Base-by-base conservation (phyloP, 2,113 vertebrate genomes). In the Paratilapia polleni region DNA sequence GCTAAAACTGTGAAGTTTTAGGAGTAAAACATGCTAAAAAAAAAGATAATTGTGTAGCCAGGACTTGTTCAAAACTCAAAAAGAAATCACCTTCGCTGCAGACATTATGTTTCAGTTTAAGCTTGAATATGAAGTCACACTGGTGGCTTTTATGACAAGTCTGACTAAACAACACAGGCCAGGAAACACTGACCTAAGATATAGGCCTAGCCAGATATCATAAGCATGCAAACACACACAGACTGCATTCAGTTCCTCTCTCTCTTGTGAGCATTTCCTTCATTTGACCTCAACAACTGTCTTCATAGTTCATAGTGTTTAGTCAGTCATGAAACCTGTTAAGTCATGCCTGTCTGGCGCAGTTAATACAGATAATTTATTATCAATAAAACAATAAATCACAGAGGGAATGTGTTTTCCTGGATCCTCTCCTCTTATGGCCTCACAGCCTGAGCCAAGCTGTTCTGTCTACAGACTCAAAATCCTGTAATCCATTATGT, bases 291-390 rank as follows among this genome's bases (percentile, higher is more conserved):
- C 57, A 84, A 26, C 73, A 63, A 56, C 57, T 80, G 75, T 83
- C 77, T 89, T 81, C 60, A 78, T 74, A 85, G 83, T 90, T 87
- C 64, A 81, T 78, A 75, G 70, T 80, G 89, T 90, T 92, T 82
- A 92, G 86, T 87, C 91, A 91, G 84, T 91, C 58, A 78, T 90
- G 66, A 90, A 93, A 92, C 89, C 85, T 90, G 58, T 93, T 91
- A 91, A 91, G 84, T 92, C 80, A 87, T 80, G 87, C 93, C 90
- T 94, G 92, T 96, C 94, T 94, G 95, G 90, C 94, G 94, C 92
- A 94, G 93, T 94, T 90, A 91, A 78, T 73, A 77, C 83, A 92
- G 83, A 88, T 95, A 94, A 96, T 92, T 96, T 96, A 95, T 94
- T 94, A 84, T 93, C 82, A 91, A 91, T 90, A 87, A 88, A 91